Base-by-base conservation (phyloP, 2,888 invertebrate species). In the Patella ulyssiponensis region DNA sequence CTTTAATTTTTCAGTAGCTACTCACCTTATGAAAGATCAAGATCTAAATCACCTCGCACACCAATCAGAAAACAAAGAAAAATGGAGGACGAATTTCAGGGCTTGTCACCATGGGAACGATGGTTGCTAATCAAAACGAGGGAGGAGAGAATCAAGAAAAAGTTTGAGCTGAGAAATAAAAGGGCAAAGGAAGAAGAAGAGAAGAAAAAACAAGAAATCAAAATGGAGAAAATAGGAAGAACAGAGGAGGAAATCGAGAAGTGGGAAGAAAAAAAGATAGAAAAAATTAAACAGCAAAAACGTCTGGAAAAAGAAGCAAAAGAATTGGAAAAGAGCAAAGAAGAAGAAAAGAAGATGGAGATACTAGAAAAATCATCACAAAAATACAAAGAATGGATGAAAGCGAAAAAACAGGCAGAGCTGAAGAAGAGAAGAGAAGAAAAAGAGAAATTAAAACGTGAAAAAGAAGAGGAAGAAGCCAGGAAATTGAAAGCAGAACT, bases 51-150 rank as follows among this genome's bases (percentile, higher is more conserved):
- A 23, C 64, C 64, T 23, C 23, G 70, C 72, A 75, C 44, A 58
- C 72, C 76, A n/a, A 77, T 64, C 69, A 69, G 58, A n/a, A 75
- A 74, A 56, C 71, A n/a, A 15, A 51, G n/a, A 44, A 54, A 54
- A 23, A 54, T 20, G 23, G 82, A 83, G 71, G 84, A 82, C 23
- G 83, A 84, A 51, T 78, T 79, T 9, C 77, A 83, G 23, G 83
- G 81, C 7, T 77, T 88, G 80, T 88, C 88, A 44, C 85, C 89
- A 44, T 90, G 90, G 90, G 90, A 90, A 81, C 82, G 85, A 54
- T 90, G 90, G 90, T 77, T 90, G 2, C 84, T 90, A 71, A 80
- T 84, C 69, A 90, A 90, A 80, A 88, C 88, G 0, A 87, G 88
- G 79, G 85, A 86, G 56, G 86, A 88, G 56, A 75, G 85, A n/a